phyloP scores from a whole-genome alignment of 2,113 vertebrate species.

The Epinephelus moara region DNA sequence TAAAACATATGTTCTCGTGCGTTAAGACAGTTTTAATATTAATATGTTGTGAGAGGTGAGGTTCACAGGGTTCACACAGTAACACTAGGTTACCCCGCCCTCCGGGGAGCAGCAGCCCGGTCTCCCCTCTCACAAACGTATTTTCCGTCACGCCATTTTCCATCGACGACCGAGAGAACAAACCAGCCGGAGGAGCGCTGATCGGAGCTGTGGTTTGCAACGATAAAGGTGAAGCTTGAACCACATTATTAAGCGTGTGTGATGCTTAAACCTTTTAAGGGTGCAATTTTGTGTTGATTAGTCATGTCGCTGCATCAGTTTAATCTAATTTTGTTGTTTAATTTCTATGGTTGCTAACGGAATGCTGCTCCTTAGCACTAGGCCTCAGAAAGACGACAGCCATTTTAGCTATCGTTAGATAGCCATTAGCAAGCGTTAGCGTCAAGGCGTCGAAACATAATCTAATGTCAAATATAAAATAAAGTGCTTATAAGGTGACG shows the following conservation, averaged over 20 bases:
- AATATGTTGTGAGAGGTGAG: too few species aligned
- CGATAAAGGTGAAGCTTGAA: slow-evolving; percentile 31
- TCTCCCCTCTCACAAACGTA: background rate
- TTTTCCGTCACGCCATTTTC: slow-evolving; percentile 76
- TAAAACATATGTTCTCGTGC: accelerated
- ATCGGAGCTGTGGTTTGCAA: background rate
- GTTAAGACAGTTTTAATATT: background rate
- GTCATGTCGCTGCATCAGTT: accelerated
- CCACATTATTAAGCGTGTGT: accelerated
- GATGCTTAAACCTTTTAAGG: too few species aligned
- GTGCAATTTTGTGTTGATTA: accelerated
- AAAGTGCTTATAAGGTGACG: accelerated
- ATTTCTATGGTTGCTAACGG: background rate
- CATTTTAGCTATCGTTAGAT: slow-evolving; percentile 60
- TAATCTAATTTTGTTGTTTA: background rate
- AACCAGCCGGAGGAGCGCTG: background rate
- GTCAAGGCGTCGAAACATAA: background rate
- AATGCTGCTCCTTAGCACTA: background rate
- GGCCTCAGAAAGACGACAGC: slow-evolving; percentile 65
- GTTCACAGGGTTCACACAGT: background rate
- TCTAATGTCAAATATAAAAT: background rate
- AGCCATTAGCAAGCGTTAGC: background rate
- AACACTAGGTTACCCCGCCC: slow-evolving; percentile 35
- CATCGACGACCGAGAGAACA: slow-evolving; percentile 28
- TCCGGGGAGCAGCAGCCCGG: background rate